Base-by-base conservation (phyloP, 2,888 invertebrate genomes). In the Drosophila pullipes region DNA sequence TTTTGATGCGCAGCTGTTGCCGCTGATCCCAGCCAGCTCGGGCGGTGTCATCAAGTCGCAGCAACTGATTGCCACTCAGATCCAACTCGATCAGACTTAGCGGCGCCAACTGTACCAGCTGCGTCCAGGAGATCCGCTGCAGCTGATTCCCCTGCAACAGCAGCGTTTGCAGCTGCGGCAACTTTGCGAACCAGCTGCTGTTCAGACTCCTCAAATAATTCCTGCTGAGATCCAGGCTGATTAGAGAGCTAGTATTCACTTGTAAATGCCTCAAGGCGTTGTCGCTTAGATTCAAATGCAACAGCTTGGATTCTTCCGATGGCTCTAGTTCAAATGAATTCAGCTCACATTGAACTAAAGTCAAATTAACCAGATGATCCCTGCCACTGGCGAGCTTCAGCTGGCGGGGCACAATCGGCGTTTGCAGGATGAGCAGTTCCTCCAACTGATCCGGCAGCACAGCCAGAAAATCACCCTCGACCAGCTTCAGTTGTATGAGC, bases 161-260 rank as follows among this genome's bases (percentile, higher is more conserved):
- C 4, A 93, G 75, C 30, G 30, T 31, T 4, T 85, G 66, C 28
- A 93, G 66, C 16, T 75, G 70, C 18, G 77, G 73, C 58, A 92
- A 39, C 35, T 82, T 71, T 2, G 31, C 39, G 30, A 92, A 81
- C 91, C 91, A 92, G 22, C 76, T 67, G 7, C 61, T 44, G 7
- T 81, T 83, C 39, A 93, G 31, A 22, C 74, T 71, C 1, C 28
- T 74, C 68, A 93, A 60, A 16, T 78, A 74, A 65, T 93, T 93
- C 2, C 63, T 78, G 59, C 93, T 92, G 18, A 93, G 76, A 82
- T 93, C 92, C 31, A 93, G 69, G 37, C 77, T 84, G n/a, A 79
- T 50, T 3, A 92, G 57, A 2, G 61, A 49, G 39, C 37, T 35
- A 6, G 7, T 55, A 7, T 7, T 11, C 7, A 75, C 22, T 3